Percentiles rank a stretch among this genome's conserved stretches.
phyloP scores from a whole-genome alignment of 2,113 vertebrate genomes.

The Chitala chitala region DNA sequence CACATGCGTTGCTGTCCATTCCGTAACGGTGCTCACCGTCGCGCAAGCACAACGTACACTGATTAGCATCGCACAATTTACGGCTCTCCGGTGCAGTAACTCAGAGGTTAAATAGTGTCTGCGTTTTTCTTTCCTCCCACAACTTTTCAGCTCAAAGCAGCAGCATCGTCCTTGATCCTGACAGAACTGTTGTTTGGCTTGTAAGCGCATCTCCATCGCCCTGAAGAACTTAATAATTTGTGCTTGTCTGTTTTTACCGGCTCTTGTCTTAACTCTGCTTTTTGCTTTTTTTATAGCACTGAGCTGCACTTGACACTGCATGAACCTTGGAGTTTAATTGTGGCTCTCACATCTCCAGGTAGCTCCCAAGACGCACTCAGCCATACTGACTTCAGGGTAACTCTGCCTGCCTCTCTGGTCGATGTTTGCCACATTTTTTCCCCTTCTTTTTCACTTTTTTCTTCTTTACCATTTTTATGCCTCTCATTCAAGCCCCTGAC shows the following conservation, averaged over 20 bases:
- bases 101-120: constrained; percentile 9
- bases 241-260: neutral
- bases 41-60: neutral
- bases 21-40: neutral
- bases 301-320: neutral
- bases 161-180: neutral
- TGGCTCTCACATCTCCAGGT: neutral
- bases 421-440: neutral
- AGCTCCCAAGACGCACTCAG: neutral
- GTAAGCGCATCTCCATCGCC: neutral
- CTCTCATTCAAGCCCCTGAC: neutral
- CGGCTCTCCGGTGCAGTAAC: constrained; percentile 7
- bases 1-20: neutral
- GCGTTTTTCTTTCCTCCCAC: neutral
- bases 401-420: neutral
- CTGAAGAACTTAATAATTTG: neutral
- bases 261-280: neutral
- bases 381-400: neutral
- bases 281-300: neutral
- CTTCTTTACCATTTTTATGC: neutral
- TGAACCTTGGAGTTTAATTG: neutral
- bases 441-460: neutral
- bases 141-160: neutral
- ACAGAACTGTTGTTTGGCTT: neutral
- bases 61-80: neutral